Evolutionary conservation across 2,797 vertebrate genomes (phyloP), one percentile per base, ranked within the genome.

Genomic region (Sebastes reedi): DNA sequence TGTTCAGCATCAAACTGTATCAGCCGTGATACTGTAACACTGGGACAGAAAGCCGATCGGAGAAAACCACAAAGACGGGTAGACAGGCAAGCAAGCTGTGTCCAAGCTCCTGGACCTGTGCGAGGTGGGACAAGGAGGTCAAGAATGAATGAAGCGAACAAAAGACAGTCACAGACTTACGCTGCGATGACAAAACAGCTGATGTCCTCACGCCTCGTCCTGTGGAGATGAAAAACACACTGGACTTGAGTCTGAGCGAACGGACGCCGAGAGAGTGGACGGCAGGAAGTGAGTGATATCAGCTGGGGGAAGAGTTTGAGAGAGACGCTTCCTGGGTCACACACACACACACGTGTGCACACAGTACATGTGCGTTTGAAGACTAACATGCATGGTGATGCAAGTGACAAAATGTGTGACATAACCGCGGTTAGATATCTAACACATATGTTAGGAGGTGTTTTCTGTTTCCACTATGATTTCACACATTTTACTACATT

Each of bases 241-340:
- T 18, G 54, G 65, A 80, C 25, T 18, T 1, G 55, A 68, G 14
- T 14, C 7, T 12, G 71, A 79, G 8, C 0, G 67, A 70, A 9
- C 3, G 3, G 66, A 80, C 34, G 10, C 13, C 58, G 27, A 81
- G n/a, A 60, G 68, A 84, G 79, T 54, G 81, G 79, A 78, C 77
- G 50, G 36, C 81, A 89, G 85, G 77, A 88, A 87, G 87, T 85
- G 80, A 89, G 75, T 1, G 74, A 65, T 54, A 81, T 70, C 68
- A 72, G 78, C 70, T 50, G 25, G 32, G 18, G 75, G 67, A 81
- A 14, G 88, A 80, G 75, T 66, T 77, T 9, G 67, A 86, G 29
- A 75, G 22, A 58, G 67, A 84, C 4, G 3, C 62, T 82, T 88
- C 69, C 83, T 77, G 77, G 76, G 85, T 89, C 85, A 83, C 54